Base-by-base conservation (phyloP, 2,797 vertebrate genomes). In the Spinus olivaceus region DNA sequence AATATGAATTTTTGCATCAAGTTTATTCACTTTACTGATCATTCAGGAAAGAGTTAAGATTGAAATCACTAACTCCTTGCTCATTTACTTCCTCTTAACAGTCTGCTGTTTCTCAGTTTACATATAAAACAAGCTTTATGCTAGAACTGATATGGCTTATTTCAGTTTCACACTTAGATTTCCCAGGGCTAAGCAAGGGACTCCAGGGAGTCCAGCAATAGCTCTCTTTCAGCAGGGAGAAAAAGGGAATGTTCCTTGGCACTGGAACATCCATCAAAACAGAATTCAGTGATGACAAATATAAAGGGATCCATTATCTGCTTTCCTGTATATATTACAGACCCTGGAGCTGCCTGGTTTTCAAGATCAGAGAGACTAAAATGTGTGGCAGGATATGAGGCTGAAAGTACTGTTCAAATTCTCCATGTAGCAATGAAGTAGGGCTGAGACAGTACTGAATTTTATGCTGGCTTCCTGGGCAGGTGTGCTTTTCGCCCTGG, bases 401-500 rank as follows among this genome's bases (percentile, higher is more conserved):
- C 70, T 3, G 0, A 60, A 81, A 81, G 73, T 56, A 47, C 87
- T 57, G 86, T 69, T 97, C 94, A 91, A 2, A 94, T 73, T 92
- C 92, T 96, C 92, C 90, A 7, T 65, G 64, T 56, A 86, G 80
- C 73, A 46, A 28, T 72, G 59, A 83, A 64, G 81, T 5, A 79
- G 85, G 72, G 57, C 49, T 81, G 77, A 73, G 85, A 77, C 80
- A 57, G 85, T 60, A 60, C 44, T 0, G 2, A 87, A 72, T 86
- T 88, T 51, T 88, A 25, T 3, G 8, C 77, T 67, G 73, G 82
- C 88, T 92, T 91, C 91, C 88, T 92, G 85, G 81, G 73, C 94
- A 97, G 94, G 92, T 96, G 94, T 94, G 87, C 95, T 86, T 91
- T 95, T 77, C 80, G 84, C 80, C 57, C 91, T 86, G 69, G 41